Evolutionary conservation across 2,888 invertebrate genomes (phyloP).

Genomic region (Amiota communis): DNA sequence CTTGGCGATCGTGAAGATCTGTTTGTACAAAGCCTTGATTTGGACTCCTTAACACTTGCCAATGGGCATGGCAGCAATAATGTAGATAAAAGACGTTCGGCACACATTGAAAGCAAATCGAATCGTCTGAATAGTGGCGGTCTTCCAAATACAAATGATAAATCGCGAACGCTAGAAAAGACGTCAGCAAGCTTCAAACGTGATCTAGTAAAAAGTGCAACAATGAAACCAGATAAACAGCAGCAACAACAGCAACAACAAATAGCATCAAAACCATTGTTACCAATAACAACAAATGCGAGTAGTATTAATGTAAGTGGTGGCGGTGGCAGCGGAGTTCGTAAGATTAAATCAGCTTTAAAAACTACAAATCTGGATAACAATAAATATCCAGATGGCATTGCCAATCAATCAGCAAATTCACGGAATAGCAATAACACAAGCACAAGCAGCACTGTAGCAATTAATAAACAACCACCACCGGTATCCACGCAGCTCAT

Average conservation of each 20-base stretch:
- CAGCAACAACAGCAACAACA: too few relatives aligned
- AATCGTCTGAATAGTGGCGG: slow-evolving; percentile 11
- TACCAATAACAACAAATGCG: slow-evolving; percentile 1
- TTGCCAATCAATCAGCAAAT: slow-evolving; percentile 25
- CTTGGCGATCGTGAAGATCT: slow-evolving; percentile 80
- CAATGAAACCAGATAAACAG: slow-evolving; percentile 45
- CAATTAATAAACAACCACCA: slow-evolving; percentile 57
- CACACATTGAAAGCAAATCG: slow-evolving; percentile 34
- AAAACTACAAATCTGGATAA: slow-evolving; percentile 57
- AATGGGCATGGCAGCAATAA: slow-evolving; percentile 49
- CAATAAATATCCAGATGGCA: slow-evolving; percentile 37
- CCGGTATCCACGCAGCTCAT: slow-evolving; percentile 62
- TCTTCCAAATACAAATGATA: slow-evolving; percentile 44
- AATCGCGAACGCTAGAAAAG: slow-evolving; percentile 55
- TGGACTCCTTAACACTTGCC: slow-evolving; percentile 67
- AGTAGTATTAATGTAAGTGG: slow-evolving; percentile 7
- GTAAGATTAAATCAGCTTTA: slow-evolving; percentile 60
- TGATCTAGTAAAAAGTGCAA: slow-evolving; percentile 34
- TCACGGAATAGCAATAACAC: slow-evolving; percentile 40
- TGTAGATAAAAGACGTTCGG: slow-evolving; percentile 52
- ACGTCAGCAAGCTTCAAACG: slow-evolving; percentile 40
- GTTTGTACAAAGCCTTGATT: slow-evolving; percentile 71
- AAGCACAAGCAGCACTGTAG: slow-evolving; percentile 37
- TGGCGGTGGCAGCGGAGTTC: too few relatives aligned
- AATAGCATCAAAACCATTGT: slow-evolving; percentile 46